Conservation (phyloP, 2,797 vertebrate species). For the Tokudaia tokunoshimensis region DNA sequence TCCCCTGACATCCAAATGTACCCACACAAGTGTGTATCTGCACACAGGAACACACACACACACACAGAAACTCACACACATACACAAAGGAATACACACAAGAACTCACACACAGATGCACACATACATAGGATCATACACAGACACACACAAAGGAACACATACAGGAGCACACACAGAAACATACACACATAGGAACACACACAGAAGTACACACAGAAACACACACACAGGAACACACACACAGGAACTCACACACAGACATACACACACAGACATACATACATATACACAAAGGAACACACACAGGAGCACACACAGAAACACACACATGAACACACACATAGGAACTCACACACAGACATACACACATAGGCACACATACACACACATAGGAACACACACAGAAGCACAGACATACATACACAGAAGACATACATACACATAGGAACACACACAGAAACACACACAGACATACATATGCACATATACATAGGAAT, state of each 20-base stretch:
- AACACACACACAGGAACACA: not conserved
- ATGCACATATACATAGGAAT: too few species aligned
- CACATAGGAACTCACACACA: not conserved
- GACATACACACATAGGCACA: not conserved
- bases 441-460: not conserved
- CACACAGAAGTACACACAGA: too few species aligned
- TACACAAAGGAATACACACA: not conserved
- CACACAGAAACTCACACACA: not conserved
- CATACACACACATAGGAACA: not conserved
- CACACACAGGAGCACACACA: not conserved
- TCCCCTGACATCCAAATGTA: not conserved
- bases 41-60: not conserved
- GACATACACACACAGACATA: too few species aligned
- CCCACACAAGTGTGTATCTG: not conserved
- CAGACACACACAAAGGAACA: not conserved
- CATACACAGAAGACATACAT: too few species aligned
- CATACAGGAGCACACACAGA: too few species aligned
- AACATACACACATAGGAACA: fast-evolving
- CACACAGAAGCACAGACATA: not conserved
- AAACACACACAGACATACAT: not conserved
- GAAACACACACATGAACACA: not conserved
- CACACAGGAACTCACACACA: not conserved
- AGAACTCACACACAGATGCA: too few species aligned
- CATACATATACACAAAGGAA: not conserved
- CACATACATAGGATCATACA: not conserved